phyloP scores from a whole-genome alignment of 2,888 invertebrate species.

The Spilosoma lubricipeda region DNA sequence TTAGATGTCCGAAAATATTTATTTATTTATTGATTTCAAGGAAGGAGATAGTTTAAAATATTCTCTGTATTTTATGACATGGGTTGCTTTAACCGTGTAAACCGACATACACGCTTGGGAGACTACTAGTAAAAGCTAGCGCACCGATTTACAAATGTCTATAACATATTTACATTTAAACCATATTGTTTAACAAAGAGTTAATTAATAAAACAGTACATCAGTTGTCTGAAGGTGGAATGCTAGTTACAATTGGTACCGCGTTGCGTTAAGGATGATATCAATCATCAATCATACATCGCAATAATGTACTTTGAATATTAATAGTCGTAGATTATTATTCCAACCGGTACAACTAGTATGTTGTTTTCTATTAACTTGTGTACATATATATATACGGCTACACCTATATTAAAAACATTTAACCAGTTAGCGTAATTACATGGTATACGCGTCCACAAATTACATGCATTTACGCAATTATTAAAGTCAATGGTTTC shows the following conservation, averaged over 20 bases:
- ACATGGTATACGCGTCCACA: conserved; percentile 20
- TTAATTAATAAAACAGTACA: conserved; percentile 46
- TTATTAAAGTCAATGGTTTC: conserved; percentile 19
- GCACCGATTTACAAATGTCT: background rate
- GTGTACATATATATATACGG: conserved; percentile 6
- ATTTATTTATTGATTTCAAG: too few species aligned
- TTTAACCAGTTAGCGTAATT: conserved; percentile 25
- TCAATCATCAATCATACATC: conserved; percentile 72
- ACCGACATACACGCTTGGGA: too few species aligned
- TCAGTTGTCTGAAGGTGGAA: conserved; percentile 8
- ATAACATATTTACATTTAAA: background rate
- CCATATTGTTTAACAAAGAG: conserved; percentile 24
- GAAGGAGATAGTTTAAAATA: too few species aligned
- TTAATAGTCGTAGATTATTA: conserved; percentile 31
- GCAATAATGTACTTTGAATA: conserved; percentile 59
- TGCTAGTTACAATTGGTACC: conserved; percentile 28
- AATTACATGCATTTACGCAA: conserved; percentile 29
- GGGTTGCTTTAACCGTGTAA: too few species aligned
- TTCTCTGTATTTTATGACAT: too few species aligned
- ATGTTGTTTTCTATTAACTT: conserved; percentile 21
- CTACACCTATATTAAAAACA: background rate
- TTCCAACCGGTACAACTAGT: conserved; percentile 13
- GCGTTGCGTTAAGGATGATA: conserved; percentile 61
- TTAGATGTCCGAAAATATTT: too few species aligned
- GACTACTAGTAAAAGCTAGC: too few species aligned